phyloP scores from a whole-genome alignment of 1,140 invertebrate species.

The Mizuhopecten yessoensis region DNA sequence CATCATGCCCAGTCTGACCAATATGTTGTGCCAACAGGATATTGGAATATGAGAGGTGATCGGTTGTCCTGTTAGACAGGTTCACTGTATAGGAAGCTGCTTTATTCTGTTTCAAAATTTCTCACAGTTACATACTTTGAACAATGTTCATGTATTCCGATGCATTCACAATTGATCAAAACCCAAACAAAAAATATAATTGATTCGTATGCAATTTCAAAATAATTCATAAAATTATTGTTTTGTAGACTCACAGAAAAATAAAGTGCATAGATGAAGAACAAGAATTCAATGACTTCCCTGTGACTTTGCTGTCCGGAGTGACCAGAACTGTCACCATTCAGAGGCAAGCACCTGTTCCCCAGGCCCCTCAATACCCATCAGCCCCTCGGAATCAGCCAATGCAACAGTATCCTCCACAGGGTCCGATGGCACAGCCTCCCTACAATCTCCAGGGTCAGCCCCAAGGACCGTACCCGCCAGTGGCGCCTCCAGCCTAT shows the following conservation, averaged over 20 bases:
- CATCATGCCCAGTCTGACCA: too few species aligned
- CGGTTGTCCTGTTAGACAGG: too few species aligned
- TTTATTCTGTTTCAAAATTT: too few species aligned
- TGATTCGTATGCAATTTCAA: too few species aligned
- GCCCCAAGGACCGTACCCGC: not conserved
- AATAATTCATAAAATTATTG: not conserved
- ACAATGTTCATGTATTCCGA: too few species aligned
- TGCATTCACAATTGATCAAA: too few species aligned
- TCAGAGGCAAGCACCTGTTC: not conserved
- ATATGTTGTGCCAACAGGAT: too few species aligned
- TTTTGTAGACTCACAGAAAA: slow-evolving; percentile 49
- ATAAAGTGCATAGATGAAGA: slow-evolving; percentile 50
- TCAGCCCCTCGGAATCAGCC: not conserved
- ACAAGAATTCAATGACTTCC: slow-evolving; percentile 38
- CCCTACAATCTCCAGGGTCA: not conserved
- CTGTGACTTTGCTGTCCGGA: slow-evolving; percentile 50
- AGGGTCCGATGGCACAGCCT: not conserved
- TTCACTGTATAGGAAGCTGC: too few species aligned
- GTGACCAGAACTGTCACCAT: slow-evolving; percentile 21
- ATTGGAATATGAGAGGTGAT: too few species aligned
- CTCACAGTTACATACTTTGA: too few species aligned
- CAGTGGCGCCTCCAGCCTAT: not conserved
- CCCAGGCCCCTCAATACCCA: not conserved
- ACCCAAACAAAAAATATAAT: too few species aligned
- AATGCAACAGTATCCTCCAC: not conserved